Evolutionary conservation across 1,140 invertebrate genomes (phyloP), one percentile per base, ranked within the genome.

Genomic region (Scaptomyza pallida): DNA sequence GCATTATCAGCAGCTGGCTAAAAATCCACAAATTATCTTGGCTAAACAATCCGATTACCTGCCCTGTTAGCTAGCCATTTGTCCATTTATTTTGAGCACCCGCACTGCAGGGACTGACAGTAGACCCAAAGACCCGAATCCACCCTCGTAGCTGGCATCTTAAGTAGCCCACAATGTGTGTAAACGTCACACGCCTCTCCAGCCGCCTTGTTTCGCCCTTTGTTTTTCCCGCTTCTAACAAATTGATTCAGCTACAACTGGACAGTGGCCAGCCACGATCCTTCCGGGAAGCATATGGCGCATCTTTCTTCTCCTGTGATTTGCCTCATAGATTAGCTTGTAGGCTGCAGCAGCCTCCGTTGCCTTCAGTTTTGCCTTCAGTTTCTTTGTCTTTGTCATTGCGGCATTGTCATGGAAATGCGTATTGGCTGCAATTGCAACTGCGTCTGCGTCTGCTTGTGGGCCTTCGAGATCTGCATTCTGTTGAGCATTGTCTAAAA

Each of bases 181-280:
- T 72, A 83, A 89, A 89, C 51, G 85, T 89, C 83, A 63, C 74
- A 89, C 85, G 85, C 83, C 83, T 80, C 74, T 83, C 62, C 52
- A 60, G 56, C 71, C 60, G 71, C 74, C 40, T 71, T 74, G 44
- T 69, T 59, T 35, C 16, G 21, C 54, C 30, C 59, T 71, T 79
- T 30, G 26, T 75, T 72, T 76, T 70, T 75, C 50, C 55, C 62
- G 68, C 72, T 65, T 56, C 62, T 80, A 76, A 76, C 79, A 83
- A 85, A 85, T 86, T 85, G 80, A 85, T 86, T 75, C 77, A 56
- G 70, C 77, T 62, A 73, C 50, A 78, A 79, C 60, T 75, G 80
- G 56, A 68, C 72, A 78, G 59, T 30, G 62, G 45, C 16, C 52
- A n/a, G 43, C n/a, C 67, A 56, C 59, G 47, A 72, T 56, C 62